Conservation (phyloP, 2,113 vertebrate genomes). For the Hoplias malabaricus region DNA sequence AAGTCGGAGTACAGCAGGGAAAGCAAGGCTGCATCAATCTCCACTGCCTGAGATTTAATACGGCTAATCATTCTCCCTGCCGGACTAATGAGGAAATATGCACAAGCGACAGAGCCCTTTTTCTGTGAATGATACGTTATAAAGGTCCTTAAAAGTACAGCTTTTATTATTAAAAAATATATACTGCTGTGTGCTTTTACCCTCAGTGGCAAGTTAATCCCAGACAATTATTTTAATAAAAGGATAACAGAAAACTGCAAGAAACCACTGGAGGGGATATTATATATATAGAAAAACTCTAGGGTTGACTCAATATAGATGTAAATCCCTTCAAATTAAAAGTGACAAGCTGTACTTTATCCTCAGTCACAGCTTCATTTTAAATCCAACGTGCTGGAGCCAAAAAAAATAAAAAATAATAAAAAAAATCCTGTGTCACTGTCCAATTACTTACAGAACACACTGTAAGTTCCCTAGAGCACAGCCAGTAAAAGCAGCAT, state of each 20-base stretch:
- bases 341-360: neutral
- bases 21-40: neutral
- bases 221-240: neutral
- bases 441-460: neutral
- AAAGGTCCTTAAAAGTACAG: neutral
- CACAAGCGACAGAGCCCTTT: neutral
- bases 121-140: neutral
- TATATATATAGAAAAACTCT: neutral
- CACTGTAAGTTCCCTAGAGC: neutral
- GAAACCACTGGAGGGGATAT: neutral
- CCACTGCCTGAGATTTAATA: too few species aligned
- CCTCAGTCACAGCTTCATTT: neutral
- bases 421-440: neutral
- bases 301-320: neutral
- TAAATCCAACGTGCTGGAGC: neutral
- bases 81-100: neutral
- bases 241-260: neutral
- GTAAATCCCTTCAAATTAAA: neutral
- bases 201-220: neutral
- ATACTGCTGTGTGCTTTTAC: neutral
- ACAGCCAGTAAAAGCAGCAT: neutral
- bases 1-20: neutral
- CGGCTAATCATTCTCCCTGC: neutral
- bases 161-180: neutral
- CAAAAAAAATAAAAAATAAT: too few species aligned